Conservation (phyloP, 2,797 vertebrate genomes). For the Dryobates pubescens region DNA sequence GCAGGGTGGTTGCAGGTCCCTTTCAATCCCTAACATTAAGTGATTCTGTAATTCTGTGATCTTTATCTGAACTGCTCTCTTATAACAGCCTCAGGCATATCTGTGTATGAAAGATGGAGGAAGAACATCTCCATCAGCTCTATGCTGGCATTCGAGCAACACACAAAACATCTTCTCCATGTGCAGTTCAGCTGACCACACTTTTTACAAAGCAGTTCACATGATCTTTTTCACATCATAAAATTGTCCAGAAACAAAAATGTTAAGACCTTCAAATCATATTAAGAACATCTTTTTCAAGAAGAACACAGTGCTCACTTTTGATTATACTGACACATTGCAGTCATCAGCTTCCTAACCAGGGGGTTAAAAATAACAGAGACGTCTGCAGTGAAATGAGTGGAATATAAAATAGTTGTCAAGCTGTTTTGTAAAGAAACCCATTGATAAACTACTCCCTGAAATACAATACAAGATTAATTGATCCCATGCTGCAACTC, state of each 20-base stretch:
- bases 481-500: background rate
- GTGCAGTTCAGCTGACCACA: background rate
- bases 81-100: background rate
- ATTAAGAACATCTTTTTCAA: background rate
- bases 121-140: background rate
- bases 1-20: too few species aligned
- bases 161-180: background rate
- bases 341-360: background rate
- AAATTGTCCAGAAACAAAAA: background rate
- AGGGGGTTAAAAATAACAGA: background rate
- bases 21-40: too few species aligned
- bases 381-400: background rate
- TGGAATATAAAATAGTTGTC: background rate
- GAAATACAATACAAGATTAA: background rate
- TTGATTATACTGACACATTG: background rate
- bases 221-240: background rate
- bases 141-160: rapidly evolving
- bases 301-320: background rate
- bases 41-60: too few species aligned
- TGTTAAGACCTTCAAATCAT: background rate
- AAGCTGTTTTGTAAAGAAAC: background rate
- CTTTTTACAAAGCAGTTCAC: background rate
- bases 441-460: background rate
- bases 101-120: background rate
- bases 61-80: background rate